These are phyloP conservation scores for Drosophila fungiperda DNA, from an alignment of 2,888 invertebrate species.

Conservation along the genomic window DNA sequence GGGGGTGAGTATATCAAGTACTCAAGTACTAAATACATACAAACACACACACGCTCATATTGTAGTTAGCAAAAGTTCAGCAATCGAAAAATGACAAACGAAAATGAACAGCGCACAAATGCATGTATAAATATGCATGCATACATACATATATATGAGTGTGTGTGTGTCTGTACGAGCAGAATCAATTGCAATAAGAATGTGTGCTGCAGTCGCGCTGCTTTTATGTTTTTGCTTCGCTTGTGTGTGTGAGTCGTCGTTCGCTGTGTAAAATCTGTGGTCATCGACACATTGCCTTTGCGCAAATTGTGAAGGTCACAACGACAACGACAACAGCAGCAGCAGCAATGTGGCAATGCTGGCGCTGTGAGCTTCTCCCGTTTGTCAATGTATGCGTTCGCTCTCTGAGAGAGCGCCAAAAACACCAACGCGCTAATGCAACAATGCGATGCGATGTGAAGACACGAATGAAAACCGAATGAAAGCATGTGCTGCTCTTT, in stretches of 20 bases:
- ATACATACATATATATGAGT: background rate
- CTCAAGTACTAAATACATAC: constrained; percentile 2
- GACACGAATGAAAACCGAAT: constrained; percentile 47
- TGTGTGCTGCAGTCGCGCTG: constrained; percentile 73
- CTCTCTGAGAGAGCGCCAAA: constrained; percentile 23
- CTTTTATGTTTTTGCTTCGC: constrained; percentile 67
- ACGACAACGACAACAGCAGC: constrained; percentile 80
- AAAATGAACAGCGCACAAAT: constrained; percentile 38
- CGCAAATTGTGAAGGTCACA: constrained; percentile 86
- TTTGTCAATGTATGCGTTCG: constrained; percentile 21
- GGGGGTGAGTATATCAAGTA: constrained; percentile 83
- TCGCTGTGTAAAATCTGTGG: constrained; percentile 83
- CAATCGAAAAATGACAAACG: constrained; percentile 52
- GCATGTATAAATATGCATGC: background rate
- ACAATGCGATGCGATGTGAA: constrained; percentile 47
- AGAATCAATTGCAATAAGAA: constrained; percentile 77
- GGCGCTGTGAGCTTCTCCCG: constrained; percentile 37
- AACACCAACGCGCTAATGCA: constrained; percentile 65
- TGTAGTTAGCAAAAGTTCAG: constrained; percentile 38
- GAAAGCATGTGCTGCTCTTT: constrained; percentile 71
- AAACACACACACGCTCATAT: constrained; percentile 9
- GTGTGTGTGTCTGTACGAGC: background rate
- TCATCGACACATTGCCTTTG: constrained; percentile 86
- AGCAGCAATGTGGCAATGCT: constrained; percentile 69
- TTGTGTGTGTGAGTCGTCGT: constrained; percentile 53